Evolutionary conservation across 2,113 vertebrate genomes (phyloP).

Genomic region (Hymenochirus boettgeri): DNA sequence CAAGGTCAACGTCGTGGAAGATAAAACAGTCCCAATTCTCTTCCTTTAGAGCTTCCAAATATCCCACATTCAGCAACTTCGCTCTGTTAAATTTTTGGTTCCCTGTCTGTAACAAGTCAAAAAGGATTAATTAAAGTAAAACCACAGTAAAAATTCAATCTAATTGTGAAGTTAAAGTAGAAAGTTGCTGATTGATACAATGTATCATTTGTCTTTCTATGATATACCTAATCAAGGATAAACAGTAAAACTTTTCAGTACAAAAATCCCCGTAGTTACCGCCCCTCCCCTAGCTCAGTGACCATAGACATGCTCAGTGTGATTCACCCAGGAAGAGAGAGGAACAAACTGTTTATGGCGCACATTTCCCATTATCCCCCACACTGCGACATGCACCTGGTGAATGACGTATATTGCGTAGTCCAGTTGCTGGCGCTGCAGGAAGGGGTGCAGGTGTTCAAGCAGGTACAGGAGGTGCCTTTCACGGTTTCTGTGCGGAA

Average conservation of each 20-base stretch:
- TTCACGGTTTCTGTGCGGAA: slow-evolving; percentile 85
- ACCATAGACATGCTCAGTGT: too few species aligned
- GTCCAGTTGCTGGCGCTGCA: slow-evolving; percentile 90
- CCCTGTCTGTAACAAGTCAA: slow-evolving; percentile 65
- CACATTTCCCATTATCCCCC: too few species aligned
- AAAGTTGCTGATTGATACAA: not conserved
- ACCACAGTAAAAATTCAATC: too few species aligned
- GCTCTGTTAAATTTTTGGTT: slow-evolving; percentile 87
- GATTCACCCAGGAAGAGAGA: too few species aligned
- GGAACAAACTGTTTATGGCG: too few species aligned
- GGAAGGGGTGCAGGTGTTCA: slow-evolving; percentile 86
- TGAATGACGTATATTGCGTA: slow-evolving; percentile 90
- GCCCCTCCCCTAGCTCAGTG: too few species aligned
- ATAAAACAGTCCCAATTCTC: slow-evolving; percentile 89
- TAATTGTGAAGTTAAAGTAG: not conserved
- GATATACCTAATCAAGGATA: too few species aligned
- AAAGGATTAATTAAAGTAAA: too few species aligned
- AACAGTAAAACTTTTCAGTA: too few species aligned
- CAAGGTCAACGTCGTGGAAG: slow-evolving; percentile 92
- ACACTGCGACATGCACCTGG: slow-evolving; percentile 69
- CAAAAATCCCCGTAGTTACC: too few species aligned
- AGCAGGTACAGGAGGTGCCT: slow-evolving; percentile 85
- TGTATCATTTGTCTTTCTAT: too few species aligned
- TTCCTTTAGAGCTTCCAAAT: slow-evolving; percentile 88
- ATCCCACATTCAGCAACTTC: slow-evolving; percentile 91